Conservation (phyloP, 2,797 vertebrate genomes). For the Mormyrops attenuatus region DNA sequence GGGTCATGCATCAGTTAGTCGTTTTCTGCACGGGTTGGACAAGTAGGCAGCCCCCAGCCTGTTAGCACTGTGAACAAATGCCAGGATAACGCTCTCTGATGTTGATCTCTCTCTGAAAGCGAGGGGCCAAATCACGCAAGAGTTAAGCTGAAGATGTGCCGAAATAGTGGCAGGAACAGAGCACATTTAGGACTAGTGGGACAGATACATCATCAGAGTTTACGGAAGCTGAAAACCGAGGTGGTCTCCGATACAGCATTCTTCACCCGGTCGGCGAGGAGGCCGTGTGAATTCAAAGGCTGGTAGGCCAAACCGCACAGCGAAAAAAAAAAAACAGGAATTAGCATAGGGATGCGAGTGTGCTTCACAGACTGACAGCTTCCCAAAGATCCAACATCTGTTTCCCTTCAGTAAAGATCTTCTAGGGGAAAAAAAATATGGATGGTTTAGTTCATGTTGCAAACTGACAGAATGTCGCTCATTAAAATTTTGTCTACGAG, state of each 20-base stretch:
- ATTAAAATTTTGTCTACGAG: background rate
- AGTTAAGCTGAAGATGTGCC: background rate
- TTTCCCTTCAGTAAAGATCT: background rate
- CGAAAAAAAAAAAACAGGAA: background rate
- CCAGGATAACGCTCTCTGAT: background rate
- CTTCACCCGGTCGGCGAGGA: background rate
- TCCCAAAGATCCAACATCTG: conserved; percentile 2
- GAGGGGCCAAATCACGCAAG: background rate
- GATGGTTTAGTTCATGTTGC: background rate
- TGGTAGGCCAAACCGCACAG: background rate
- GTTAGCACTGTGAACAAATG: background rate
- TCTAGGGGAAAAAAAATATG: background rate
- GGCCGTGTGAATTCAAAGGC: background rate
- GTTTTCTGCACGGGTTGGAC: conserved; percentile 20
- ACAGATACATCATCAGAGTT: background rate
- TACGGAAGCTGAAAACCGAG: background rate
- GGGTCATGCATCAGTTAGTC: background rate
- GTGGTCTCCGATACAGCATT: background rate
- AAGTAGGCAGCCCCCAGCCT: background rate
- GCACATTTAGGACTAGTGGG: background rate
- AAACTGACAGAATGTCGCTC: background rate
- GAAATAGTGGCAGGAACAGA: background rate
- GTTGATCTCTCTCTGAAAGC: background rate
- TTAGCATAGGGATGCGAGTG: background rate
- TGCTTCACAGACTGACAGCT: background rate